Percentiles rank a stretch among this genome's conserved stretches.
phyloP scores from a whole-genome alignment of 2,888 invertebrate genomes.

The Euphydryas editha region DNA sequence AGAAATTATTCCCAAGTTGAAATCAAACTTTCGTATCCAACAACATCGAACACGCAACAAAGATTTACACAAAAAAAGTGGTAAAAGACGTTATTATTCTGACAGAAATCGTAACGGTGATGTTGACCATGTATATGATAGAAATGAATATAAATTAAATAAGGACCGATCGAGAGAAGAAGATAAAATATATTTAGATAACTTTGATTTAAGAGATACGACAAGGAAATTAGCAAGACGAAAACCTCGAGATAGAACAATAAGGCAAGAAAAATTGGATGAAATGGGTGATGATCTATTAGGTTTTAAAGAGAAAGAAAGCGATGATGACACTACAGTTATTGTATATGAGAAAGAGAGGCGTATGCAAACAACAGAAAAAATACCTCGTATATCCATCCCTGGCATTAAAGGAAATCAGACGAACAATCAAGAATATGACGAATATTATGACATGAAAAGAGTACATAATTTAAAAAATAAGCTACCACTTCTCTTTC shows the following conservation, averaged over 20 bases:
- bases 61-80: conserved; percentile 15
- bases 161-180: conserved; percentile 46
- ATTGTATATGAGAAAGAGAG: conserved; percentile 8
- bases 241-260: conserved; percentile 58
- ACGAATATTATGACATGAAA: conserved; percentile 68
- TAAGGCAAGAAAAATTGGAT: conserved; percentile 34
- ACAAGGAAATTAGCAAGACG: conserved; percentile 54
- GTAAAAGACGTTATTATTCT: conserved; percentile 17
- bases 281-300: conserved; percentile 40
- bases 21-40: conserved; percentile 25
- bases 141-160: conserved; percentile 34
- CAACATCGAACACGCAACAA: conserved; percentile 41
- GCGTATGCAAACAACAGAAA: neutral
- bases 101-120: conserved; percentile 50
- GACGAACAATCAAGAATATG: conserved; percentile 50
- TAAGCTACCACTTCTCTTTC: conserved; percentile 56
- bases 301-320: conserved; percentile 35
- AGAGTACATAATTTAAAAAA: conserved; percentile 61
- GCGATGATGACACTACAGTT: conserved; percentile 32
- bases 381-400: conserved; percentile 1
- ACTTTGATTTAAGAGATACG: conserved; percentile 42
- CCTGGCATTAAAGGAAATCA: conserved; percentile 18
- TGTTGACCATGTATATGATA: conserved; percentile 38
- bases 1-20: conserved; percentile 17
- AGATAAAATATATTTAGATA: conserved; percentile 46